These are phyloP conservation scores for Anser cygnoides DNA, from an alignment of 2,113 vertebrate species.

Conservation along the genomic window DNA sequence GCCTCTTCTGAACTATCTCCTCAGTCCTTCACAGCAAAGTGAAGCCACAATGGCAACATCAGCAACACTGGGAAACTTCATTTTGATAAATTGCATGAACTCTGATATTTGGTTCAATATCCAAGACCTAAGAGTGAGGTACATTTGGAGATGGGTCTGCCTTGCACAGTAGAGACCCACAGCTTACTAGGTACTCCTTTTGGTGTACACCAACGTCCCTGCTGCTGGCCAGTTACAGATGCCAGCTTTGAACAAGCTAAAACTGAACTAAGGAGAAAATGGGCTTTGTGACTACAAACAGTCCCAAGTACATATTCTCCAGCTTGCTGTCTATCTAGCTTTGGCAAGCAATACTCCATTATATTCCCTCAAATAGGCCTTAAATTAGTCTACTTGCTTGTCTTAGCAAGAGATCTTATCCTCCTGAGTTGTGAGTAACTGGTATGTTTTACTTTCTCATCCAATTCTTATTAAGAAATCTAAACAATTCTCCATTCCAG, in stretches of 20 bases:
- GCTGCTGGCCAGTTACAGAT: background rate
- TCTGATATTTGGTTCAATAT: background rate
- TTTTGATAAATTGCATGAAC: background rate
- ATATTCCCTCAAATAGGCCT: background rate
- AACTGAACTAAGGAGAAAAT: background rate
- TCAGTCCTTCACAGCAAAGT: background rate
- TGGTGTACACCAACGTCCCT: rapidly evolving
- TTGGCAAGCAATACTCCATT: background rate
- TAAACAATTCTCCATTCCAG: background rate
- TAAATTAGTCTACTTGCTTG: background rate
- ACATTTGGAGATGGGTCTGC: background rate
- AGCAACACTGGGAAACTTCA: background rate
- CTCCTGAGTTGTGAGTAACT: background rate
- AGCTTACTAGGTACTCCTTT: background rate
- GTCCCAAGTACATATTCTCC: background rate
- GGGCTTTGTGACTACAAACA: background rate
- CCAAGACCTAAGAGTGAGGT: rapidly evolving
- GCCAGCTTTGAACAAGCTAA: background rate
- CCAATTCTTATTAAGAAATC: background rate
- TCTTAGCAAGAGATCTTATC: background rate
- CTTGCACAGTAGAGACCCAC: rapidly evolving
- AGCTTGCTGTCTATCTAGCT: background rate
- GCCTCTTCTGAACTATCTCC: background rate
- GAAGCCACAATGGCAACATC: background rate
- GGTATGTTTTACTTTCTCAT: background rate